phyloP scores from a whole-genome alignment of 2,888 invertebrate genomes.

The Phorcus lineatus region DNA sequence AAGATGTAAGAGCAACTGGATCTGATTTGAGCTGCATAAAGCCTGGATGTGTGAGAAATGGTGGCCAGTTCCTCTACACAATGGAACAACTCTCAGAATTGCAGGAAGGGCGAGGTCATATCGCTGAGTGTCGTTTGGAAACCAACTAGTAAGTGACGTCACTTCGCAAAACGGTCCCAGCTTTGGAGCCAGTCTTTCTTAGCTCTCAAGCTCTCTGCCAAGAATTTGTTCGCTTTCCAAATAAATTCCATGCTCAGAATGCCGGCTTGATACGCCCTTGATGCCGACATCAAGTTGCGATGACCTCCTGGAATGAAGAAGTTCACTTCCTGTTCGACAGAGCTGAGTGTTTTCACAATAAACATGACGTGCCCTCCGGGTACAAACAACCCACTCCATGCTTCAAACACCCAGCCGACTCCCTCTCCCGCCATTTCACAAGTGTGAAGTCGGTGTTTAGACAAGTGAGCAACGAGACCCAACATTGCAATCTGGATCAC shows the following conservation, averaged over 20 bases:
- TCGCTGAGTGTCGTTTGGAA: no score
- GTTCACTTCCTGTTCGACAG: conserved; percentile 26
- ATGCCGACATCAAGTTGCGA: conserved; percentile 3
- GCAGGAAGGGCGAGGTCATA: conserved; percentile 7
- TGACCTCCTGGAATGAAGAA: conserved; percentile 10
- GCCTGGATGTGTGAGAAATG: neutral
- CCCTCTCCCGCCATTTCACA: neutral
- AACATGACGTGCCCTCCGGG: conserved; percentile 27
- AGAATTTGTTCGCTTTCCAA: conserved; percentile 26
- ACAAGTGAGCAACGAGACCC: neutral
- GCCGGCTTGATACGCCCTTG: neutral
- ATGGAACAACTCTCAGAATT: neutral
- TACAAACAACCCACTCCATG: neutral
- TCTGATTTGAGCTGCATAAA: neutral
- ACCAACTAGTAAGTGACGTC: conserved; percentile 7
- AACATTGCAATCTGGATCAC: neutral
- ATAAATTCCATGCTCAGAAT: conserved; percentile 21
- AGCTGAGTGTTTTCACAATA: conserved; percentile 30
- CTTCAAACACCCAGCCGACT: neutral
- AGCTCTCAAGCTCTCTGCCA: neutral
- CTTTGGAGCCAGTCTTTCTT: neutral
- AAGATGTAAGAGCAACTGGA: conserved; percentile 24
- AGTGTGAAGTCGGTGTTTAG: conserved; percentile 3
- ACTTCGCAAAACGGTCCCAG: conserved; percentile 25
- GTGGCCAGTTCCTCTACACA: neutral